Conservation (phyloP, 92 coral and sea anemone species). For the Porites evermanni region DNA sequence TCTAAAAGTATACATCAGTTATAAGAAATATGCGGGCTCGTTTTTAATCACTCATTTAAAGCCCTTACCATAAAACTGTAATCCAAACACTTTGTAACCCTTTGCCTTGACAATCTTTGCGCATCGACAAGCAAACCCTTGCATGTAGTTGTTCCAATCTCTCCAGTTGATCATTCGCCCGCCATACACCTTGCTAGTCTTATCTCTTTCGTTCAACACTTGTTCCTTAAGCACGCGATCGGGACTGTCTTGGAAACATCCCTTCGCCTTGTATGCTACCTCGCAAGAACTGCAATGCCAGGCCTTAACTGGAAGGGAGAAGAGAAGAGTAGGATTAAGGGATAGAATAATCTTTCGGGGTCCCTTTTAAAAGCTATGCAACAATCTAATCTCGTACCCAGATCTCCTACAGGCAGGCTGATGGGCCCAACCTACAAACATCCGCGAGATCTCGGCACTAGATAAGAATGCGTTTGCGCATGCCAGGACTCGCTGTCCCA, state of each 20-base stretch:
- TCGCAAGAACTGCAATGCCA: slow-evolving; percentile 74
- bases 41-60: not conserved
- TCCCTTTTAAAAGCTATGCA: no score
- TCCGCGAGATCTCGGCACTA: no score
- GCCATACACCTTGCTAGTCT: slow-evolving; percentile 63
- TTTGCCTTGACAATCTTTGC: slow-evolving; percentile 63
- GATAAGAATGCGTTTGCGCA: no score
- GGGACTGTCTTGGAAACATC: slow-evolving; percentile 66
- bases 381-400: no score
- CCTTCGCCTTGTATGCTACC: slow-evolving; percentile 63
- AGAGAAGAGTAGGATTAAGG: not conserved
- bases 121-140: slow-evolving; percentile 83
- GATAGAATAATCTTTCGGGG: no score
- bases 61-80: slow-evolving; percentile 81
- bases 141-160: slow-evolving; percentile 80
- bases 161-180: slow-evolving; percentile 68
- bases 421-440: no score
- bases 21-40: no score
- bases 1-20: no score
- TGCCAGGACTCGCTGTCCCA: no score
- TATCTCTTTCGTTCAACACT: slow-evolving; percentile 80
- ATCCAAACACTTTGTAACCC: slow-evolving; percentile 77
- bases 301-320: slow-evolving; percentile 8
- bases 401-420: no score
- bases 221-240: slow-evolving; percentile 66